Base-by-base conservation (phyloP, 2,797 vertebrate genomes). In the Streptopelia turtur region DNA sequence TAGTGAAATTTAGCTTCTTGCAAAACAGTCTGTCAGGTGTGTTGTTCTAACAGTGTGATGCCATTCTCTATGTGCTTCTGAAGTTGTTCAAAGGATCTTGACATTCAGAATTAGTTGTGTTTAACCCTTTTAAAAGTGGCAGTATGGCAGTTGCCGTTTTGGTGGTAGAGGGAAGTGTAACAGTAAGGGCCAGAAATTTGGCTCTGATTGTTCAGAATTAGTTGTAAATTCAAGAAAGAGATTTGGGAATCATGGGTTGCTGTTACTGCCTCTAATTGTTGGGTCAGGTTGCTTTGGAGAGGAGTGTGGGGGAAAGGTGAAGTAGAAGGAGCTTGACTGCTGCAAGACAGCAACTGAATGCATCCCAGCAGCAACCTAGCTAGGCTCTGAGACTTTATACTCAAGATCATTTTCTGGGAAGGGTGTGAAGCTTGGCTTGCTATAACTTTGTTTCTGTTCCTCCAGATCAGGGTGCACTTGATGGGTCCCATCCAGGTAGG, bases 401-500 rank as follows among this genome's bases (percentile, higher is more conserved):
- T 92, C 87, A 33, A 25, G 35, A 57, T 84, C 86, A 39, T 28
- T 82, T 95, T 85, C 78, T 93, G 84, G 57, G 47, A 92, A 81
- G 87, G 28, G 30, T 66, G 81, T 5, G 0, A 93, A 90, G 87
- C 91, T 87, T 94, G 92, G 93, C 80, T 92, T 93, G 92, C 88
- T 89, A 52, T 96, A 96, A 96, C 78, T 55, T 87, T 93, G 60
- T 97, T 97, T 98, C 97, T 98, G 60, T 98, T 97, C 97, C 97
- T 95, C 94, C 96, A 98, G 98, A 96, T 89, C 97, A 93, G 94
- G 97, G 95, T 93, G 92, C 95, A 96, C 95, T 97, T 97, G 97
- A 97, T 97, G 97, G 94, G 97, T 95, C 89, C 93, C 96, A 93
- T 94, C 86, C 97, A 97, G 97, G 97, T 97, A 97, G 97, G 97